These are phyloP conservation scores for Coracopsis vasa DNA, from an alignment of 2,113 vertebrate species.

Conservation along the genomic window DNA sequence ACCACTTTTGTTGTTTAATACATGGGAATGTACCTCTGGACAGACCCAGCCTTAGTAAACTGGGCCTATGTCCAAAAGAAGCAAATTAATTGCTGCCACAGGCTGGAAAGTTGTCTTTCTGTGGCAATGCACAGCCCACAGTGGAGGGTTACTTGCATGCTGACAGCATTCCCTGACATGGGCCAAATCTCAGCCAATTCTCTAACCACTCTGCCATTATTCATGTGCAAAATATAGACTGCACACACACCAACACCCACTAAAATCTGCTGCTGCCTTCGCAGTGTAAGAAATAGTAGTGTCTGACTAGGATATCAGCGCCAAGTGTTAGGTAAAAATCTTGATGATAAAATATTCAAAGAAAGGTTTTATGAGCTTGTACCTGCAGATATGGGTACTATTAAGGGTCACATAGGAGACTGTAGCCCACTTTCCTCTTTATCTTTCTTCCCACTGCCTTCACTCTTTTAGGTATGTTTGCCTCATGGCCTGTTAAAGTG, in stretches of 20 bases:
- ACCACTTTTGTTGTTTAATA: background rate
- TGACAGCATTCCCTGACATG: background rate
- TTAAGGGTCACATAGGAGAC: background rate
- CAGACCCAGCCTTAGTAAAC: background rate
- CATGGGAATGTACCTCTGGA: background rate
- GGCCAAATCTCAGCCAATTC: background rate
- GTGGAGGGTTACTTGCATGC: background rate
- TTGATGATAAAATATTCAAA: background rate
- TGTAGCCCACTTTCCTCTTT: background rate
- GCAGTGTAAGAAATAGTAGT: background rate
- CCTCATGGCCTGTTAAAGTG: background rate
- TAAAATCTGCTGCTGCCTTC: background rate
- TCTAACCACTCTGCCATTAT: background rate
- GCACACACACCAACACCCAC: accelerated
- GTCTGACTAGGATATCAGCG: background rate
- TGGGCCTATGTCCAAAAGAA: background rate
- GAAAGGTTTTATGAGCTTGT: background rate
- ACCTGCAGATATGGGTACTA: background rate
- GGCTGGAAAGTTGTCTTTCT: background rate
- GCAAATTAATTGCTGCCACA: background rate
- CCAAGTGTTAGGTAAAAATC: background rate
- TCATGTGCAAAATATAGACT: background rate
- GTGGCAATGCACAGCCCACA: accelerated
- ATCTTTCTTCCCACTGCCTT: background rate
- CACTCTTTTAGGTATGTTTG: background rate